A percentile compares a stretch with the other conserved stretches of the same genome.
These are phyloP conservation scores for Cervus canadensis DNA, from an alignment of 2,113 vertebrate species.

Conservation along the genomic window DNA sequence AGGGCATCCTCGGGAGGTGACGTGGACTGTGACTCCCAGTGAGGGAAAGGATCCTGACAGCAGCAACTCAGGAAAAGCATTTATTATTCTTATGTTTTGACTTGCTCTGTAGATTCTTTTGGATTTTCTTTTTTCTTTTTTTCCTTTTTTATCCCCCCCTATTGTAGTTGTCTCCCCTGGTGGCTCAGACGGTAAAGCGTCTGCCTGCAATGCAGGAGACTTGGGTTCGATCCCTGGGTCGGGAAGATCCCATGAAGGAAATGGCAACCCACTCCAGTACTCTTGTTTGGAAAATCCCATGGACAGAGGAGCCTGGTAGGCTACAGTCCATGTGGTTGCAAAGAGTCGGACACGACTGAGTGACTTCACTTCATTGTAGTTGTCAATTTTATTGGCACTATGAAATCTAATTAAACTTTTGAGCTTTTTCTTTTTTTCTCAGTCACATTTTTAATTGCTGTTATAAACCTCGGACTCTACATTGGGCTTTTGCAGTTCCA, in stretches of 20 bases:
- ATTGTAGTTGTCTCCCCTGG: background rate
- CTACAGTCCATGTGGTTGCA: no score
- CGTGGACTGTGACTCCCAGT: fast-evolving
- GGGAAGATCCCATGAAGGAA: no score
- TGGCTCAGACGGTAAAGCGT: no score
- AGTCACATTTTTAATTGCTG: background rate
- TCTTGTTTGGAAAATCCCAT: no score
- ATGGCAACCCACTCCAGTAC: no score
- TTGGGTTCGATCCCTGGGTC: no score
- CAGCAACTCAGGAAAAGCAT: background rate
- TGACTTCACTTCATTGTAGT: background rate
- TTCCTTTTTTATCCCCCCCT: background rate
- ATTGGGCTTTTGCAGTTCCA: background rate
- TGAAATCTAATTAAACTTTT: background rate
- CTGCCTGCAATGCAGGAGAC: no score
- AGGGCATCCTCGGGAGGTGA: background rate
- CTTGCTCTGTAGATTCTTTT: background rate
- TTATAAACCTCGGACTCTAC: background rate
- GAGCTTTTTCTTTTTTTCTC: background rate
- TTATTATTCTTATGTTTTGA: background rate
- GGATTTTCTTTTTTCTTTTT: background rate
- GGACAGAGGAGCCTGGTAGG: no score
- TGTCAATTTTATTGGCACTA: background rate
- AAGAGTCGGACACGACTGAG: no score
- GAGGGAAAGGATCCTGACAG: background rate